Evolutionary conservation across 1,140 invertebrate genomes (phyloP), one percentile per base, ranked within the genome.

Genomic region (Plectrocnemia conspersa): DNA sequence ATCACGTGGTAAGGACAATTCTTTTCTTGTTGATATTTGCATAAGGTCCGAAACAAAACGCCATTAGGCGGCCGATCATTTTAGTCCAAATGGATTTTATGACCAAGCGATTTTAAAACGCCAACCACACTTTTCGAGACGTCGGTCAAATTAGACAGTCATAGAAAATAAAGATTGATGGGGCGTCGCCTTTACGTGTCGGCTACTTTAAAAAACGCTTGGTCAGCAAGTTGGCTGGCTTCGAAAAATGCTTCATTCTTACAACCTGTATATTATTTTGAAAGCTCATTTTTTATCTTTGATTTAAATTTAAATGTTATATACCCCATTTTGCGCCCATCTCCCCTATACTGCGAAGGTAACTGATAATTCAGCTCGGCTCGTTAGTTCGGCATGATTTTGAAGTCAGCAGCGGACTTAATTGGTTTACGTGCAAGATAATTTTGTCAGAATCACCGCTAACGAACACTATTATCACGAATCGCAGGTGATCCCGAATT

Each of bases 121-220:
- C 45, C 27, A 45, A 13, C 5, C 40, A 19, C 33, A 48, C 24
- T 56, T 56, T 49, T 21, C 46, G 15, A 29, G 29, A 41, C 54
- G 54, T 56, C 54, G 40, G 46, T 49, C 50, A 56, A 42, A 56
- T 56, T 56, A 42, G 54, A 56, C 54, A 56, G 54, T 56, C 36
- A 50, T 33, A 56, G 54, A 56, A 56, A 56, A 56, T 56, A 56
- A 56, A 56, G 54, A 56, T 56, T 56, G 54, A 56, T 56, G 54
- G 54, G 19, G 40, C 29, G 32, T 50, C 22, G 19, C 18, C n/a
- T 9, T 22, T 29, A 19, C 7, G 10, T 21, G 13, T 21, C 24
- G 44, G 42, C 29, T 54, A 54, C 42, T 25, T 53, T 44, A 42
- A 33, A 55, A 54, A 55, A 45, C 27, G 53, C 53, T 48, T 40